phyloP scores from a whole-genome alignment of 1,140 invertebrate genomes.

The Caenorhabditis briggsae region DNA sequence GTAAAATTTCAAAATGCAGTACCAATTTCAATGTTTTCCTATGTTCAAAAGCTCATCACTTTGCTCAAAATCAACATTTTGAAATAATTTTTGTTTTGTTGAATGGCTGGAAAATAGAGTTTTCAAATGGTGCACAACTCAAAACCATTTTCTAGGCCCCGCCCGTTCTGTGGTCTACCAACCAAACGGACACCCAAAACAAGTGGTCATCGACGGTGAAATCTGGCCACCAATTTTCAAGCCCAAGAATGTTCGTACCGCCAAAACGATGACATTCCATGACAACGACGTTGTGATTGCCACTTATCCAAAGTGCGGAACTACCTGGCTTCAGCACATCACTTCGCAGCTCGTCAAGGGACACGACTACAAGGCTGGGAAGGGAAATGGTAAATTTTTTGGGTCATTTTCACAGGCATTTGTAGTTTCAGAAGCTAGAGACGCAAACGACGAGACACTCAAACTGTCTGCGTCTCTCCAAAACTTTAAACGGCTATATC shows the following conservation, averaged over 20 bases:
- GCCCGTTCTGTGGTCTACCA: constrained; percentile 69
- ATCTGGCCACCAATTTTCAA: constrained; percentile 77
- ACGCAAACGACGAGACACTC: no score
- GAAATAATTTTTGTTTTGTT: no score
- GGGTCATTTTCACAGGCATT: no score
- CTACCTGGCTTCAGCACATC: constrained; percentile 78
- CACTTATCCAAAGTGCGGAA: constrained; percentile 76
- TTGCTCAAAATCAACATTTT: no score
- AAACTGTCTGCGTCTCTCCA: no score
- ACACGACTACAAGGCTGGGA: constrained; percentile 70
- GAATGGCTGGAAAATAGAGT: no score
- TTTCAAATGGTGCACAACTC: no score
- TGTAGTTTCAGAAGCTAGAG: no score
- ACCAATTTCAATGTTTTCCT: no score
- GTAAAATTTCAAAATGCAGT: no score
- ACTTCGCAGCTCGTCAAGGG: constrained; percentile 72
- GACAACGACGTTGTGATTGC: constrained; percentile 76
- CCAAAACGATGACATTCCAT: constrained; percentile 70
- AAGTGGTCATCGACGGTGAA: constrained; percentile 75
- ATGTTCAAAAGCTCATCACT: no score
- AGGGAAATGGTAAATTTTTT: constrained; percentile 73
- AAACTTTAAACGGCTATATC: no score
- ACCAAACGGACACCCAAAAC: constrained; percentile 72
- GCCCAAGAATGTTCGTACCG: constrained; percentile 70
- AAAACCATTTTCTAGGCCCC: constrained; percentile 32